A percentile compares a stretch with the other conserved stretches of the same genome.
phyloP scores from a whole-genome alignment of 64 coral and sea anemone species.

The Stichodactyla mertensii region DNA sequence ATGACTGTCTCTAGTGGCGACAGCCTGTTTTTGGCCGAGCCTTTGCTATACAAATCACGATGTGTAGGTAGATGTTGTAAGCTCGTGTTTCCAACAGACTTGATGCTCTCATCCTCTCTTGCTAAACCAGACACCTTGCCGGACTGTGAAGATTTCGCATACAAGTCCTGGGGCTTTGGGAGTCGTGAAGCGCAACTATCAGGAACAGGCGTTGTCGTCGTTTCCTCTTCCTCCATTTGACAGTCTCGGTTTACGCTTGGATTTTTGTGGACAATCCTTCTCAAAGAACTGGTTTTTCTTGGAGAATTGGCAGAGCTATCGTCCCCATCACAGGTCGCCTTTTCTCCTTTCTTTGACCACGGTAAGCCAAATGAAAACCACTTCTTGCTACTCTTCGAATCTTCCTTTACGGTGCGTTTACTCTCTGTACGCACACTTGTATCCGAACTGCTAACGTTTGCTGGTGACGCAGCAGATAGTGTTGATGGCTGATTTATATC shows the following conservation, averaged over 20 bases:
- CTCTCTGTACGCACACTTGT: neutral
- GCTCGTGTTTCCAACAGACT: neutral
- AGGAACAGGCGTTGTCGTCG: neutral
- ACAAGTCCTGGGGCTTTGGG: too few relatives aligned
- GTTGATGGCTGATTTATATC: neutral
- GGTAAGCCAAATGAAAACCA: neutral
- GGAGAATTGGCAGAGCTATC: neutral
- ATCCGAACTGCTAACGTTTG: neutral
- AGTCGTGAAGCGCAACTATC: neutral
- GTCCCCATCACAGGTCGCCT: neutral
- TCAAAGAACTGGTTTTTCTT: neutral
- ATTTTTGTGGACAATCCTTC: neutral
- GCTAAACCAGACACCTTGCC: neutral
- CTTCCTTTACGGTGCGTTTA: neutral
- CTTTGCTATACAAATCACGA: neutral
- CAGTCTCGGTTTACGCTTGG: neutral
- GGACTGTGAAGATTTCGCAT: too few relatives aligned
- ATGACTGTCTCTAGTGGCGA: neutral
- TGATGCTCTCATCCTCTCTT: neutral
- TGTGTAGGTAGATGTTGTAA: neutral
- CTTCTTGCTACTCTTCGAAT: neutral
- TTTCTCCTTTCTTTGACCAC: constrained; percentile 14
- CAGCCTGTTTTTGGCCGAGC: neutral
- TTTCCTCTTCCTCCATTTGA: neutral
- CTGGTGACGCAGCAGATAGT: neutral